These are phyloP conservation scores for Chionoecetes opilio DNA, from an alignment of 1,140 invertebrate species.

Conservation along the genomic window DNA sequence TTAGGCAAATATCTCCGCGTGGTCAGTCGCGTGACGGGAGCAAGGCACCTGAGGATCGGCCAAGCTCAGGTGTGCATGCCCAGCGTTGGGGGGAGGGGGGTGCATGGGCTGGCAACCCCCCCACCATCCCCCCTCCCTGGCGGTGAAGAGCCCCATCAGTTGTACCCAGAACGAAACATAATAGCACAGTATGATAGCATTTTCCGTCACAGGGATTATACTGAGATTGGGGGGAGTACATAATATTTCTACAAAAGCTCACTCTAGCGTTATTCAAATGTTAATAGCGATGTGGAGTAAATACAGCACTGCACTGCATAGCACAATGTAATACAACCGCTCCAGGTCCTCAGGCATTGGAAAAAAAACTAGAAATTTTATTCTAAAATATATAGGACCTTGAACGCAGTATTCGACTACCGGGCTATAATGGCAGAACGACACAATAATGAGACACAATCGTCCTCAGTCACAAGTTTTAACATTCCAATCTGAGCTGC, in stretches of 20 bases:
- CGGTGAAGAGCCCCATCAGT: not conserved
- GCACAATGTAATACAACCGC: not conserved
- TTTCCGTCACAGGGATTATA: constrained; percentile 15
- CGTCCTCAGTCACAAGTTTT: no score
- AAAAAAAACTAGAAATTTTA: no score
- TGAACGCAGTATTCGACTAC: no score
- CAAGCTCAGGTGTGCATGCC: not conserved
- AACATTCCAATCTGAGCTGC: no score
- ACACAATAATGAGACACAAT: no score
- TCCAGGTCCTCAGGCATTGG: no score
- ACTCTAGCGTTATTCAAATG: not conserved
- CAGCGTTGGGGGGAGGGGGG: not conserved
- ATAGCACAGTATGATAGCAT: not conserved
- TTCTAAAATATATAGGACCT: no score
- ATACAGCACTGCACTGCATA: not conserved
- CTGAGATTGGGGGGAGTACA: not conserved
- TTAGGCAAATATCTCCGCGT: not conserved
- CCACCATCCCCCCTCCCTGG: not conserved
- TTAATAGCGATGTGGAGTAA: not conserved
- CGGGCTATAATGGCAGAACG: no score
- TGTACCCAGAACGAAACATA: not conserved
- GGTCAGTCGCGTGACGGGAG: not conserved
- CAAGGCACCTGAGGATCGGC: not conserved
- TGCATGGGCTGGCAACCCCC: no score
- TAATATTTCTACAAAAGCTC: not conserved